Base-by-base conservation (phyloP, 2,797 vertebrate genomes). In the Choloepus didactylus region DNA sequence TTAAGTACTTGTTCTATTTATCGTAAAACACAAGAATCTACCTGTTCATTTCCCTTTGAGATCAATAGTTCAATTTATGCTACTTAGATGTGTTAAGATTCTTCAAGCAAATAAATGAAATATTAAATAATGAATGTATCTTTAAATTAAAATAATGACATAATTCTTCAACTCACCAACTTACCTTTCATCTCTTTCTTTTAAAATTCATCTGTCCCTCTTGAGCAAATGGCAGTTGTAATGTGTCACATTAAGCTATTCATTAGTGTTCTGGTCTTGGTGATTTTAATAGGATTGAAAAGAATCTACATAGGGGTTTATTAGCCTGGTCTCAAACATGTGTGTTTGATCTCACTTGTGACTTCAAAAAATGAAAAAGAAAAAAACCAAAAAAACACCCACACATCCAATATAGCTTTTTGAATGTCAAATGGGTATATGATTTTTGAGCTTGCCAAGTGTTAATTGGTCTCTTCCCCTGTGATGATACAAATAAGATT, bases 391-490 rank as follows among this genome's bases (percentile, higher is more conserved):
- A 35, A 35, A 35, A 35, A 35, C 35, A 35, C 35, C 35, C 0
- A 79, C 56, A 51, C 89, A 95, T 85, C 96, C 93, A 98, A 97
- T 97, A 97, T 11, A 35, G 97, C 96, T 98, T 97, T 98, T 98
- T 98, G 97, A 98, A 98, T 98, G 98, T 98, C 98, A 98, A 98
- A 98, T 38, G 56, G 94, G 80, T 97, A 96, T 97, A 98, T 27
- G 69, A 97, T 97, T 98, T 98, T 98, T 97, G 96, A 98, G 97
- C 91, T 97, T 98, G 97, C 97, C 98, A 98, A 98, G 97, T 98
- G 97, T 98, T 98, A 99, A 98, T 98, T 99, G 98, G 98, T 97
- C 97, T 98, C 98, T 98, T 98, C 89, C 96, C 97, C 41, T 82
- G 96, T 90, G 97, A 95, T 14, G 59, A 97, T 95, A 97, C 96